Evolutionary conservation across 2,888 invertebrate species (phyloP).

Genomic region (Labia minor): DNA sequence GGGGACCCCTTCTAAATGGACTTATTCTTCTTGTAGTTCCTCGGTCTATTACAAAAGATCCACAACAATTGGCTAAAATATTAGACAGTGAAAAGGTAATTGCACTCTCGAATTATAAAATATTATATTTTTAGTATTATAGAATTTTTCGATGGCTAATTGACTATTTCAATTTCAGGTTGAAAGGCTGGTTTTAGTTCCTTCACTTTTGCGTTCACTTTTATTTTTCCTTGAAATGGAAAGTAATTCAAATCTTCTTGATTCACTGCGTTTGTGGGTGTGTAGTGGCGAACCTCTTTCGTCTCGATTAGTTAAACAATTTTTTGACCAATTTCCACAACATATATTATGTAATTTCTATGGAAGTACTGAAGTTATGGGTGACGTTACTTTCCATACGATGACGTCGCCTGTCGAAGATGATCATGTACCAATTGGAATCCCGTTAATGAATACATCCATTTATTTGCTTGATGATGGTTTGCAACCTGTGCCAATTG

Average conservation of each 20-base stretch:
- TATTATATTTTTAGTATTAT: too few species aligned
- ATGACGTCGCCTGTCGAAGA: conserved; percentile 45
- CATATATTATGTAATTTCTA: conserved; percentile 75
- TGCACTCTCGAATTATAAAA: too few species aligned
- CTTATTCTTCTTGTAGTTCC: conserved; percentile 61
- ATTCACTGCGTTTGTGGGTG: conserved; percentile 62
- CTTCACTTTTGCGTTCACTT: conserved; percentile 67
- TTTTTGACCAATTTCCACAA: conserved; percentile 61
- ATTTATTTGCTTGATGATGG: conserved; percentile 69
- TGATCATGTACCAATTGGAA: conserved; percentile 69
- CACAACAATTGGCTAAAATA: conserved; percentile 57
- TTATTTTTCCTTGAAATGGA: conserved; percentile 47
- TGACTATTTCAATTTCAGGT: conserved; percentile 41
- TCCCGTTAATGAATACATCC: conserved; percentile 66
- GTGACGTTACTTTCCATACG: conserved; percentile 72
- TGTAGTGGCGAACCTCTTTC: conserved; percentile 78
- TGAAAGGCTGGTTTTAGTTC: conserved; percentile 71
- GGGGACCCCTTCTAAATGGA: conserved; percentile 70
- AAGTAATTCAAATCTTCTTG: conserved; percentile 37
- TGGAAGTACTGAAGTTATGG: conserved; percentile 86
- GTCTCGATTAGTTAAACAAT: conserved; percentile 57
- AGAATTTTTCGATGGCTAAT: not conserved
- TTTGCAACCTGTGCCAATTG: conserved; percentile 57
- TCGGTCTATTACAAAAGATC: conserved; percentile 61
- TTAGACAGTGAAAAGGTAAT: conserved; percentile 62